Evolutionary conservation across 2,797 vertebrate species (phyloP).

Genomic region (Sebastes minor): DNA sequence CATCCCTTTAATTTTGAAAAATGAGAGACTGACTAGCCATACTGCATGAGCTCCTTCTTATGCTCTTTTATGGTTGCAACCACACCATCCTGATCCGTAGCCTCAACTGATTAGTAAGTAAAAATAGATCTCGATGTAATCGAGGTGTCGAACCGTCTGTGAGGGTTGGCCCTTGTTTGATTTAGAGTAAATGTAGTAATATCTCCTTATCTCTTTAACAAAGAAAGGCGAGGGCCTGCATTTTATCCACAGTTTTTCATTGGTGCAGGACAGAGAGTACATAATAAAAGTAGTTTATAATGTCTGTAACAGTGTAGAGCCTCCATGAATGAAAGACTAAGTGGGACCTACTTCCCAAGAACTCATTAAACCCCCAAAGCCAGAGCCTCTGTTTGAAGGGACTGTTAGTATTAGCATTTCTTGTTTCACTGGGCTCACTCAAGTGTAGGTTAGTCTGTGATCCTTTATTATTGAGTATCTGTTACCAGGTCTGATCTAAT

Average conservation of each 20-base stretch:
- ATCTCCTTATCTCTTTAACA: not conserved
- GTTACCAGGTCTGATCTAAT: not conserved
- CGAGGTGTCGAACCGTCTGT: not conserved
- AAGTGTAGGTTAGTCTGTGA: not conserved
- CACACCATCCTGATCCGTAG: not conserved
- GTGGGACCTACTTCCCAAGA: not conserved
- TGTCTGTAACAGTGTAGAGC: not conserved
- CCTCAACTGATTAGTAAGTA: not conserved
- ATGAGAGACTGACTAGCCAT: not conserved
- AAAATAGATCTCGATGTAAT: not conserved
- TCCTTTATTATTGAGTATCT: not conserved
- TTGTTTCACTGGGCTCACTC: not conserved
- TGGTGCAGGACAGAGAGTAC: not conserved
- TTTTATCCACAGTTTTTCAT: not conserved
- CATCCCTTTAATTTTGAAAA: slow-evolving; percentile 29
- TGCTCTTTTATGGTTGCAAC: not conserved
- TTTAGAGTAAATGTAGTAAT: not conserved
- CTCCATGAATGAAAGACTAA: not conserved
- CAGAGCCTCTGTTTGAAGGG: not conserved
- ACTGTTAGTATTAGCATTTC: not conserved
- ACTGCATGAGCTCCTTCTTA: not conserved
- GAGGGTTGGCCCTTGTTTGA: not conserved
- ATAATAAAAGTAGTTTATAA: not conserved
- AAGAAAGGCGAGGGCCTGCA: not conserved
- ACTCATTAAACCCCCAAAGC: not conserved